Evolutionary conservation across 1,140 invertebrate species (phyloP).

Genomic region (Druon quercuslanigerum): DNA sequence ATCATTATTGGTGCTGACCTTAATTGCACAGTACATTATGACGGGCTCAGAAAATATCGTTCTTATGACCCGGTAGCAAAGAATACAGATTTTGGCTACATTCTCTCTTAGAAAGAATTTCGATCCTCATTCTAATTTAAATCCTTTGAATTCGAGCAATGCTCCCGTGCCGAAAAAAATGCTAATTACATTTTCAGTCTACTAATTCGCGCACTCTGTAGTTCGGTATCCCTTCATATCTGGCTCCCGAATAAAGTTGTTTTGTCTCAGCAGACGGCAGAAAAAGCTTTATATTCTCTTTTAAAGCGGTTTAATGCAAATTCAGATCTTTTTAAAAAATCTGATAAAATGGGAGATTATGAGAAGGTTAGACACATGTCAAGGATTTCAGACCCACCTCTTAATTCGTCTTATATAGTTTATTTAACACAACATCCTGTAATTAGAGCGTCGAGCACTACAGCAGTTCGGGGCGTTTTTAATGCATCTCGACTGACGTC

Average conservation of each 20-base stretch:
- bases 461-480: too few relatives aligned
- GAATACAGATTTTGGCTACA: neutral
- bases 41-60: neutral
- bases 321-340: neutral
- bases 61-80: neutral
- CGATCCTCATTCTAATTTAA: too few relatives aligned
- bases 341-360: neutral
- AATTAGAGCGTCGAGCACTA: too few relatives aligned
- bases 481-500: too few relatives aligned
- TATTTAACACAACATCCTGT: too few relatives aligned
- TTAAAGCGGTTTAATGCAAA: too few relatives aligned
- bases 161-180: slow-evolving; percentile 14
- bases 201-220: too few relatives aligned
- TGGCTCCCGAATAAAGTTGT: neutral
- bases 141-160: too few relatives aligned
- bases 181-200: slow-evolving; percentile 34
- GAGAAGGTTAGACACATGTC: too few relatives aligned
- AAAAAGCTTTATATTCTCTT: neutral
- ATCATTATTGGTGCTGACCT: neutral
- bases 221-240: too few relatives aligned
- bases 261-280: neutral
- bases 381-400: too few relatives aligned
- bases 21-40: neutral
- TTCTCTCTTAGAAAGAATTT: neutral
- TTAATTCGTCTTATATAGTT: too few relatives aligned